Evolutionary conservation across 2,797 vertebrate genomes (phyloP), one percentile per base, ranked within the genome.

Genomic region (Pangasius sanitwongsei): DNA sequence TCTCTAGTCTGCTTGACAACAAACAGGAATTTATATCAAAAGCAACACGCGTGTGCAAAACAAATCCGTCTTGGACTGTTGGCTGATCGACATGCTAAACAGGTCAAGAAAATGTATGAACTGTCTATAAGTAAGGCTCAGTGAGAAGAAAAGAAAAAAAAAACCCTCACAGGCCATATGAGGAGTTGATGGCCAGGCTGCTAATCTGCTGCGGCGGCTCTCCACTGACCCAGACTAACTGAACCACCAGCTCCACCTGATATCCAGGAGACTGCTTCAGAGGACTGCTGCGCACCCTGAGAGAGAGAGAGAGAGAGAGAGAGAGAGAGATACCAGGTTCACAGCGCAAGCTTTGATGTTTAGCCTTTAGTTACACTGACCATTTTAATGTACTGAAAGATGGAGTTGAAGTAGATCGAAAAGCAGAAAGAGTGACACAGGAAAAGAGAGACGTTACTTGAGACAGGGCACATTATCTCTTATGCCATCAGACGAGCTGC

Each of bases 131-230:
- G 23, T 12, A 53, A 37, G 5, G 1, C 61, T 23, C 18, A 75
- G 15, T 31, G 16, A 25, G 34, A 41, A 20, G 15, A 16, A 9
- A 89, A 82, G 25, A 20, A 20, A 13, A 11, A 8, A 57, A 23
- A 89, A 41, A 6, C 31, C 96, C 97, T 97, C 94, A 98, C 97
- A 98, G 93, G 87, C 99, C 97, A 1, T 98, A 99, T 0, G 98
- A 97, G 74, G 99, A 99, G 93, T 98, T 99, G 92, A 99, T 92
- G 13, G 97, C 97, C 95, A 99, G 95, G 93, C 98, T 99, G 89
- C 97, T 99, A 95, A 99, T 99, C 91, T 97, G 99, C 61, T 99
- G 98, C 74, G 98, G 98, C 89, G 98, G 99, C 93, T 99, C 99
- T 92, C 99, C 99, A 77, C 97, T 96, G 92, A 99, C 98, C 99